Conservation (phyloP, 1,140 invertebrate species). For the Archivesica marissinica region DNA sequence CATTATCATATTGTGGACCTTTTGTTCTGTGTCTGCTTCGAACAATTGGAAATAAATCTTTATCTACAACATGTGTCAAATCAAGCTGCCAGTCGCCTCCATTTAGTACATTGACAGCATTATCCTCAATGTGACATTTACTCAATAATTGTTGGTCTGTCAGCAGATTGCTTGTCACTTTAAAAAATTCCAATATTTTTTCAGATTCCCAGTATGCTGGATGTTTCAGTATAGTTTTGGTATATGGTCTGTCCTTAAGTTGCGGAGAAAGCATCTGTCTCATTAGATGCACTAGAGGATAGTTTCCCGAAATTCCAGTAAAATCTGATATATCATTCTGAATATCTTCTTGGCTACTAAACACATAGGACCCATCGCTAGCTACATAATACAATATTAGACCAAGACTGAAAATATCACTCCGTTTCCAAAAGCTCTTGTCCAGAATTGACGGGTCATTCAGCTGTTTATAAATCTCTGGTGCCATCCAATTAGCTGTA, state of each 20-base stretch:
- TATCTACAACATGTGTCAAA: not conserved
- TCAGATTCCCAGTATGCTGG: not conserved
- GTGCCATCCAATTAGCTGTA: not conserved
- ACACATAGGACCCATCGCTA: not conserved
- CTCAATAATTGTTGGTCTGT: not conserved
- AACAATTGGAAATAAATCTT: not conserved
- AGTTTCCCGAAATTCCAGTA: not conserved
- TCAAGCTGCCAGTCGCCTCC: not conserved
- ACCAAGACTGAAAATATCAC: constrained; percentile 14
- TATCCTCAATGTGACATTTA: not conserved
- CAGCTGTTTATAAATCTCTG: not conserved
- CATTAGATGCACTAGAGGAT: not conserved
- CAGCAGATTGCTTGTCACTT: not conserved
- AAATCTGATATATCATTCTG: not conserved
- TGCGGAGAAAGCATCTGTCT: not conserved
- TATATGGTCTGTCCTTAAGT: not conserved
- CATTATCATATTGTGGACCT: not conserved
- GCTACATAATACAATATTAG: not conserved
- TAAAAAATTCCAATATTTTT: constrained; percentile 11
- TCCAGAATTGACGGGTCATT: not conserved
- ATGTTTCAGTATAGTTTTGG: not conserved
- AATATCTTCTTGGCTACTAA: not conserved
- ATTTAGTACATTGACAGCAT: constrained; percentile 6
- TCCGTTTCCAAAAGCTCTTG: not conserved
- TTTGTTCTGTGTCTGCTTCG: not conserved